phyloP scores from a whole-genome alignment of 2,888 invertebrate species.

The Miltochrista miniata region DNA sequence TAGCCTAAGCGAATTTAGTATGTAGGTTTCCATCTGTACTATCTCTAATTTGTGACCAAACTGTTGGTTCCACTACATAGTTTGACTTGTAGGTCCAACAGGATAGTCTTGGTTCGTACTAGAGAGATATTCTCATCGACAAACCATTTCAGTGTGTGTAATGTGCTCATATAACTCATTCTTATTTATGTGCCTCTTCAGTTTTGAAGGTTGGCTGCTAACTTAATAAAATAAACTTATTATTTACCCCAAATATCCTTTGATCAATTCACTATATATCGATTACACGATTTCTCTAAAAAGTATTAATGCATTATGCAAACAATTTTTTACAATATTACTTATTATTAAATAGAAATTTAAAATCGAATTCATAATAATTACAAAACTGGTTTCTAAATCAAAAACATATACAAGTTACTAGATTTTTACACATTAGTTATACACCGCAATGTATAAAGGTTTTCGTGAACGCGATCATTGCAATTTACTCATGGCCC shows the following conservation, averaged over 20 bases:
- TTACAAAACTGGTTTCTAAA: constrained; percentile 8
- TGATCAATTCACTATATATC: constrained; percentile 1
- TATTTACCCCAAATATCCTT: background rate
- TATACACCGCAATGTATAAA: background rate
- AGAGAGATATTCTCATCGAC: too few species aligned
- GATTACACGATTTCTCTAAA: background rate
- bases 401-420: constrained; percentile 2
- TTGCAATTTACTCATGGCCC: constrained; percentile 10
- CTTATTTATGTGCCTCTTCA: too few species aligned
- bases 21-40: too few species aligned
- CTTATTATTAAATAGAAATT: constrained; percentile 10
- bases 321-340: constrained; percentile 9
- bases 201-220: too few species aligned
- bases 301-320: constrained; percentile 6
- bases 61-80: too few species aligned
- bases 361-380: constrained; percentile 6
- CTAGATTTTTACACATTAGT: constrained; percentile 1
- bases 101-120: too few species aligned
- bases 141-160: too few species aligned
- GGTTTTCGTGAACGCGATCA: constrained; percentile 2
- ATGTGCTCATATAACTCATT: too few species aligned
- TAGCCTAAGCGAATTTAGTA: too few species aligned
- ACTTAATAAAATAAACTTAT: background rate
- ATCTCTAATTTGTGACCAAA: too few species aligned
- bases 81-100: too few species aligned